Conservation (phyloP, 2,113 vertebrate genomes). For the Mormoops blainvillei region DNA sequence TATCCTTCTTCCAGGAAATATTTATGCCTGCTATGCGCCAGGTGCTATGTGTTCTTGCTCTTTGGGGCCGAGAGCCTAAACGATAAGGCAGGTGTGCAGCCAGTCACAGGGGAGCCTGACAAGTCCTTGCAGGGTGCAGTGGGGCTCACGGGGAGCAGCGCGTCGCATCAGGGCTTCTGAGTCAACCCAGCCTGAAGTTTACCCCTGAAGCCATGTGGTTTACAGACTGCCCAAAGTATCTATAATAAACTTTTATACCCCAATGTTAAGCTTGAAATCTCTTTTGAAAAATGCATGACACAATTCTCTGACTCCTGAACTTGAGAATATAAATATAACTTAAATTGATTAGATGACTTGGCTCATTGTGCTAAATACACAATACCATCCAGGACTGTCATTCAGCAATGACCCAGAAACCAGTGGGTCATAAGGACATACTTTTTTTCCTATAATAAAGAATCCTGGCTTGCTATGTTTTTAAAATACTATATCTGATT, state of each 20-base stretch:
- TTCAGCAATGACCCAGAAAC: slow-evolving; percentile 49
- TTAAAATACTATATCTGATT: slow-evolving; percentile 13
- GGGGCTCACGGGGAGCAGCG: no score
- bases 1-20: neutral
- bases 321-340: slow-evolving; percentile 52
- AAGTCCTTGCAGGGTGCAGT: neutral
- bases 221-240: neutral
- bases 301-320: slow-evolving; percentile 29
- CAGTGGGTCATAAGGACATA: slow-evolving; percentile 18
- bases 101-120: neutral
- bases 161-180: neutral
- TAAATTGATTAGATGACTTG: slow-evolving; percentile 46
- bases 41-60: neutral
- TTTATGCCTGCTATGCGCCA: neutral
- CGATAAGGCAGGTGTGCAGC: neutral
- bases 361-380: slow-evolving; percentile 49
- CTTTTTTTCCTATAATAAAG: slow-evolving; percentile 30
- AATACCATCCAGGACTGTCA: neutral
- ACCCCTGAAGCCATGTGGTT: neutral
- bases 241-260: neutral
- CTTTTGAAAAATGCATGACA: neutral
- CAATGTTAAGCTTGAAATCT: neutral
- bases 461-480: neutral
- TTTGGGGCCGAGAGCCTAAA: neutral
- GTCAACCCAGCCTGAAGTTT: neutral